A percentile compares a stretch with the other conserved stretches of the same genome.
Conservation (phyloP, 2,888 invertebrate genomes). For the Balanococcus diminutus region DNA sequence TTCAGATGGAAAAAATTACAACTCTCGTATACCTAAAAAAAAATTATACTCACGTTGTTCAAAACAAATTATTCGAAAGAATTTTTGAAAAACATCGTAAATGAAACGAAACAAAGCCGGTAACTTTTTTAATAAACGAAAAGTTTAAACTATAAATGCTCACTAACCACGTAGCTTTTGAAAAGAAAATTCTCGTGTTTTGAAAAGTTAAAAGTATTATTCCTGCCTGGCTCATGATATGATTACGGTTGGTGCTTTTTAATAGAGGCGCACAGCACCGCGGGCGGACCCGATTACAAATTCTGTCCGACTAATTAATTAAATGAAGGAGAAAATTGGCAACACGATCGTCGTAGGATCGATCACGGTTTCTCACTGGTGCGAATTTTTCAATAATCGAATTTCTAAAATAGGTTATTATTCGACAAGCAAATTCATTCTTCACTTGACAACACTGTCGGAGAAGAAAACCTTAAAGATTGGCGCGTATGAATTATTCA, state of each 20-base stretch:
- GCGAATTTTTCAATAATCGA: conserved; percentile 40
- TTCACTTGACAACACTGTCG: conserved; percentile 26
- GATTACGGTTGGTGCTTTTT: neutral
- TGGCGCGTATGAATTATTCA: conserved; percentile 39
- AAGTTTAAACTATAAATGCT: neutral
- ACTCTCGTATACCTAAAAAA: no score
- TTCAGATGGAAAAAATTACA: no score
- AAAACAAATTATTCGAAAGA: neutral
- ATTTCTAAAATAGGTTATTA: conserved; percentile 15
- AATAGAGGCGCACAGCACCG: no score
- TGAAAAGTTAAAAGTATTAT: neutral
- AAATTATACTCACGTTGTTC: no score
- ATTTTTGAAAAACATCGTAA: neutral
- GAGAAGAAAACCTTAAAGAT: conserved; percentile 24
- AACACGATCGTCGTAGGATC: neutral
- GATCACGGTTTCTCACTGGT: conserved; percentile 7
- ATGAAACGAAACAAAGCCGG: neutral
- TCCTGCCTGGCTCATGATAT: neutral
- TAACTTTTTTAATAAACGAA: neutral
- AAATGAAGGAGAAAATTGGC: neutral
- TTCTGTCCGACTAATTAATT: neutral
- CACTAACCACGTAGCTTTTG: neutral
- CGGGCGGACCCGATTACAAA: neutral
- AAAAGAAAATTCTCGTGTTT: neutral
- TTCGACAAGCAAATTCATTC: conserved; percentile 33